Conservation (phyloP, 1,140 invertebrate species). For the Phymastichus coffea region DNA sequence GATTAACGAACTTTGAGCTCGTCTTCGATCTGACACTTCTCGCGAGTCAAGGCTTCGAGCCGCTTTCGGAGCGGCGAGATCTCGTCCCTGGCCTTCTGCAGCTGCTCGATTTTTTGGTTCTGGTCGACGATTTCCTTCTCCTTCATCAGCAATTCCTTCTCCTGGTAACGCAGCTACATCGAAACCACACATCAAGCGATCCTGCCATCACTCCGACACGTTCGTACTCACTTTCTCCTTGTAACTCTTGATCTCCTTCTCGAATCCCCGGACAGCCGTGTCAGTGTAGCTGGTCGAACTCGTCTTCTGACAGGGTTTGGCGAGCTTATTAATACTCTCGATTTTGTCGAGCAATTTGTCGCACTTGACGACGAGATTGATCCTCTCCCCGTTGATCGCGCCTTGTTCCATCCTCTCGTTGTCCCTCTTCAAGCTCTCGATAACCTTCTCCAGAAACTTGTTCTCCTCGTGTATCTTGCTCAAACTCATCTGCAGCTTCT, state of each 20-base stretch:
- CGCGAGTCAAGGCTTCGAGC: neutral
- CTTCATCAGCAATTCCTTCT: constrained; percentile 27
- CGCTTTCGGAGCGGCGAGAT: neutral
- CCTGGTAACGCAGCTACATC: constrained; percentile 15
- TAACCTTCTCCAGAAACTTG: neutral
- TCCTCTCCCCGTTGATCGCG: neutral
- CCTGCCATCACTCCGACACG: too few species aligned
- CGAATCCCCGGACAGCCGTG: neutral
- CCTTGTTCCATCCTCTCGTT: neutral
- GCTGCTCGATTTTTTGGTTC: constrained; percentile 12
- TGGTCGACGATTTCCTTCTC: constrained; percentile 15
- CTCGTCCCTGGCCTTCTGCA: constrained; percentile 12
- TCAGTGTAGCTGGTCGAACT: neutral
- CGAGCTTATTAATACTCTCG: neutral
- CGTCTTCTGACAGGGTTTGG: neutral
- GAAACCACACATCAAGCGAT: too few species aligned
- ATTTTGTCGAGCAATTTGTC: neutral
- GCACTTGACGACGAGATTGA: neutral
- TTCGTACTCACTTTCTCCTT: constrained; percentile 3
- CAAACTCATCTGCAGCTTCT: neutral
- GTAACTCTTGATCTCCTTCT: constrained; percentile 12
- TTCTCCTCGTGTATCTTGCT: neutral
- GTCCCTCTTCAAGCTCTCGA: neutral
- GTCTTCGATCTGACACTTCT: constrained; percentile 5
- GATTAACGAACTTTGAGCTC: constrained; percentile 19